A percentile compares a stretch with the other conserved stretches of the same genome.
These are phyloP conservation scores for Cardinalis cardinalis DNA, from an alignment of 2,113 vertebrate species.

Conservation along the genomic window DNA sequence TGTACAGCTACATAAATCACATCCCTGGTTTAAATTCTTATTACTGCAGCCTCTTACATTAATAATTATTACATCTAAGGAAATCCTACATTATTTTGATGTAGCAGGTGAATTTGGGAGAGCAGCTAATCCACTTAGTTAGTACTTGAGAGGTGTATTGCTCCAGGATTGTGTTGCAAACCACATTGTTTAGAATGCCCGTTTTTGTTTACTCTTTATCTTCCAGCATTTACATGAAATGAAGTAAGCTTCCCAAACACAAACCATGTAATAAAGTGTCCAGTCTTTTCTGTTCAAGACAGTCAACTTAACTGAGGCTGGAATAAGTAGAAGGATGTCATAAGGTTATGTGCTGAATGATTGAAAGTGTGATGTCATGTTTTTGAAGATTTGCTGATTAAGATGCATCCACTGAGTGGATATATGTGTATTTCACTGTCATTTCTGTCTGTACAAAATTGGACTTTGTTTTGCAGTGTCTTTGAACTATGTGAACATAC, in stretches of 20 bases:
- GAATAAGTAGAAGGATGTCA: not conserved
- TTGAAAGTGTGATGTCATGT: not conserved
- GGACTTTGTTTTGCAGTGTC: not conserved
- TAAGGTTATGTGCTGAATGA: not conserved
- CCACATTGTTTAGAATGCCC: not conserved
- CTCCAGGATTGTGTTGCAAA: not conserved
- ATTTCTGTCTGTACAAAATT: not conserved
- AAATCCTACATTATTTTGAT: not conserved
- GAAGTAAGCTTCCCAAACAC: not conserved
- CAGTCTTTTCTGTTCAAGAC: not conserved
- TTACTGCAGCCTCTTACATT: not conserved
- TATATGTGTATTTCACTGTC: not conserved
- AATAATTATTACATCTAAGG: not conserved
- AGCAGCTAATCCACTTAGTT: not conserved
- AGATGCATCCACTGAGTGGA: not conserved
- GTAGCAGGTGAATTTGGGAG: not conserved
- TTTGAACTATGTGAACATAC: not conserved
- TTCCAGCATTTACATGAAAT: not conserved
- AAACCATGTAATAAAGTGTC: not conserved
- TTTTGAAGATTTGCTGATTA: not conserved
- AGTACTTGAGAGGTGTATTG: not conserved
- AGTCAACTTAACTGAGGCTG: not conserved
- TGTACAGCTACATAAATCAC: not conserved
- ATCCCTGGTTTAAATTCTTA: not conserved
- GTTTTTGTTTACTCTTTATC: not conserved